Base-by-base conservation (phyloP, 1,140 invertebrate species). In the Heterodera schachtii region DNA sequence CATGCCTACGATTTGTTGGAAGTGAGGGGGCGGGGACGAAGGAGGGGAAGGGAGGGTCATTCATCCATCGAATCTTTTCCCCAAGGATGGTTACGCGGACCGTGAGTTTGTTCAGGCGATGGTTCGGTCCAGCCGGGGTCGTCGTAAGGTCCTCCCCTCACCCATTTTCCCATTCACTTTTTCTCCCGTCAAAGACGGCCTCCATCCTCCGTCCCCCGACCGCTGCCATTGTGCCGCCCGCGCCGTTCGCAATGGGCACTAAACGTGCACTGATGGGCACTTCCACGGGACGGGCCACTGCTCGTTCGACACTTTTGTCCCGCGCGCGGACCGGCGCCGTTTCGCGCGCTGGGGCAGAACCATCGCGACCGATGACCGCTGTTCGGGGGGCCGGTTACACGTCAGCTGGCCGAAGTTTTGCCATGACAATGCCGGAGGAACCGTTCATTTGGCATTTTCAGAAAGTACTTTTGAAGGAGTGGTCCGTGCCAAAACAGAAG, bases 311-410 rank as follows among this genome's bases (percentile, higher is more conserved):
- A 19, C 74, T 64, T 43, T 44, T 66, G 52, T 69, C 80, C n/a
- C 52, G 70, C 46, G 44, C 85, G 7, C 13, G 60, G 31, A 80
- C 73, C 8, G 71, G 52, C 46, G 84, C 71, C 73, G 69, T 57
- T 46, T 79, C 85, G 31, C 52, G 75, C 67, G 49, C 31, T 41
- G 46, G 21, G 16, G 69, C 73, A 83, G 90, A 84, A 19, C 86
- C 90, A 21, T 91, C 92, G 60, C 92, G 96, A 80, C 96, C 96
- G 11, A 95, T 97, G 92, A 98, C 97, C 13, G 96, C 96, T 41
- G 94, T 98, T n/a, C 92, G 94, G 79, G 96, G 95, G 13, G 96
- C 95, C 66, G 96, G 97, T 3, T 98, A 96, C 90, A 96, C 95
- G 4, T 95, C 94, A 41, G 93, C 93, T 81, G 91, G 91, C 16